Evolutionary conservation across 2,797 vertebrate species (phyloP), one percentile per base, ranked within the genome.

Genomic region (Falco biarmicus): DNA sequence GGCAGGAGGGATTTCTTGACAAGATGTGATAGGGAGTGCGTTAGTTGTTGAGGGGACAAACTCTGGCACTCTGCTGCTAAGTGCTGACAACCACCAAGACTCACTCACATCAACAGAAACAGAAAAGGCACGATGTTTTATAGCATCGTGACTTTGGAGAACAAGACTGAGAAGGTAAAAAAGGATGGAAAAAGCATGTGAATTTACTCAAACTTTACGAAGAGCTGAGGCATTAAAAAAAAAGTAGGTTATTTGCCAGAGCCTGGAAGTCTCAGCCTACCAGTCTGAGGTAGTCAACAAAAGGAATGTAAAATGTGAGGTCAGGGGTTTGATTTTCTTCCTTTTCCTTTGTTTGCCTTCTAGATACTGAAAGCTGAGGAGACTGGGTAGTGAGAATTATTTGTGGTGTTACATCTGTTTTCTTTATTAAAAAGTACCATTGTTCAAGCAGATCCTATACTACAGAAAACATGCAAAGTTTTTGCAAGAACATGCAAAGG

Each of bases 41-140:
- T 21, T 16, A 41, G 54, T 13, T 54, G 21, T n/a, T 45, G 64
- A 71, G 32, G 32, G 45, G 45, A 73, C 54, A 71, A 56, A 47
- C 32, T 6, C 57, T 56, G 41, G 70, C 5, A 0, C 37, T 54
- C 41, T 63, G n/a, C 54, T 0, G 1, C 66, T 11, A 37, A 28
- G 47, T 2, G 15, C 64, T 86, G 88, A 60, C 51, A 83, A 20
- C 57, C 28, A 7, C 11, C 3, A 43, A 78, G 53, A 73, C 56
- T 51, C 66, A 1, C 26, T 70, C 24, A 28, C 12, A 6, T 63
- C 64, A 29, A 7, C 32, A 41, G 48, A 37, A 61, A 47, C 37
- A 54, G 74, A 68, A 43, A 47, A 79, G 59, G 31, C 64, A 28
- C 73, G 17, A 13, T 10, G 41, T 14, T 63, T 18, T 68, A 29